Percentiles rank a stretch among this genome's conserved stretches.
Evolutionary conservation across 2,113 vertebrate genomes (phyloP).

Genomic region (Merops nubicus): DNA sequence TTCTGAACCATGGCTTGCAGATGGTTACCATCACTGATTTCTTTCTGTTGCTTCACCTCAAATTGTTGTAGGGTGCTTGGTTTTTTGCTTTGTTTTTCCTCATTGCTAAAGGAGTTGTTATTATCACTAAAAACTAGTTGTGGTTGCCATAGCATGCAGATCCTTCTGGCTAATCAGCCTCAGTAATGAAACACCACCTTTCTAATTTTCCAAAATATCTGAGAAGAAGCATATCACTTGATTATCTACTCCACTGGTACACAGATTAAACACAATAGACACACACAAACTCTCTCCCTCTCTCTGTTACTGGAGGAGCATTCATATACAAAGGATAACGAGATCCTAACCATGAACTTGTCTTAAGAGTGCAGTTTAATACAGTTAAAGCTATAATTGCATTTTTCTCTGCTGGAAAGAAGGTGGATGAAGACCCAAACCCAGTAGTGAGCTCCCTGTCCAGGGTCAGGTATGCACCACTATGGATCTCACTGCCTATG

Average conservation of each 20-base stretch:
- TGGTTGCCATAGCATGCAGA: not conserved
- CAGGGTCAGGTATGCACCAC: not conserved
- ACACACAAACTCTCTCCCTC: not conserved
- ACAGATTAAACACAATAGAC: not conserved
- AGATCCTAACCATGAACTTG: not conserved
- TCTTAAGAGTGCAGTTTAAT: not conserved
- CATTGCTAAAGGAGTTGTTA: not conserved
- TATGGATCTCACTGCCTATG: not conserved
- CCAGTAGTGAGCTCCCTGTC: rapidly evolving
- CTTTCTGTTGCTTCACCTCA: not conserved
- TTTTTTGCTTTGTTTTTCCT: not conserved
- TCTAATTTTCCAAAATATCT: not conserved
- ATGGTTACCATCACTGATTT: not conserved
- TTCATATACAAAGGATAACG: not conserved
- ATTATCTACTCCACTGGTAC: not conserved
- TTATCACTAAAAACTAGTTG: not conserved
- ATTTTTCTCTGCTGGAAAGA: not conserved
- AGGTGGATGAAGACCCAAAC: not conserved
- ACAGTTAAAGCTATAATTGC: not conserved
- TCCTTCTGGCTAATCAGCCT: not conserved
- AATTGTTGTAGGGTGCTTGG: not conserved
- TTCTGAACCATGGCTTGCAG: not conserved
- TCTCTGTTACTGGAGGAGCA: not conserved
- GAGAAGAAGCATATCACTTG: not conserved
- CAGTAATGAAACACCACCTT: not conserved